These are phyloP conservation scores for Dichetophora obliterata DNA, from an alignment of 2,888 invertebrate species.

Conservation along the genomic window DNA sequence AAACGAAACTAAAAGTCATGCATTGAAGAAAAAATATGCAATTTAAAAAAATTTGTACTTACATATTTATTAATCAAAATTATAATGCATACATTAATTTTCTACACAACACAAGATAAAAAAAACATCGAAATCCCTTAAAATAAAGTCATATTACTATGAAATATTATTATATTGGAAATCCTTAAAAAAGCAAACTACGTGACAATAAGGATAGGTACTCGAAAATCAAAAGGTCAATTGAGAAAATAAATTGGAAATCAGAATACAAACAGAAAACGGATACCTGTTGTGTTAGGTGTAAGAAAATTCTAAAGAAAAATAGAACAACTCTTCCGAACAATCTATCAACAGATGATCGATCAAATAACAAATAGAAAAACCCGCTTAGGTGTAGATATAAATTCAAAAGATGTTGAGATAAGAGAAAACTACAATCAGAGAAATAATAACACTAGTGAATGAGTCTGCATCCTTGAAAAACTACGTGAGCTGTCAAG, in stretches of 20 bases:
- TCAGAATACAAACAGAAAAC: not conserved
- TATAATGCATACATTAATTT: no score
- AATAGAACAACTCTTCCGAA: not conserved
- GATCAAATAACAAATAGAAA: not conserved
- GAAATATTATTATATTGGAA: no score
- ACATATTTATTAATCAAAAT: no score
- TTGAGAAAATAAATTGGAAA: not conserved
- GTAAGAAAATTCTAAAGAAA: not conserved
- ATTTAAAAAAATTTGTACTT: no score
- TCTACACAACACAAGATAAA: no score
- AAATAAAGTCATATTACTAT: no score
- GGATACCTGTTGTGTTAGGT: not conserved
- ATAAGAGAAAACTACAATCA: no score
- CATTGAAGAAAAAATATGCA: no score
- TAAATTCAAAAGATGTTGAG: no score
- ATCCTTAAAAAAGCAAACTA: no score
- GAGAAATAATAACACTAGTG: not conserved
- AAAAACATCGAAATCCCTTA: no score
- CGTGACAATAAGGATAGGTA: not conserved
- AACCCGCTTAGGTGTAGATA: not conserved
- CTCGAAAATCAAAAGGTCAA: not conserved
- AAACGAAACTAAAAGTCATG: no score
- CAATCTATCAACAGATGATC: slow-evolving; percentile 4
- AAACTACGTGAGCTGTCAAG: not conserved
- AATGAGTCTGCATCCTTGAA: not conserved